phyloP scores from a whole-genome alignment of 2,797 vertebrate genomes.

The Crenichthys baileyi region DNA sequence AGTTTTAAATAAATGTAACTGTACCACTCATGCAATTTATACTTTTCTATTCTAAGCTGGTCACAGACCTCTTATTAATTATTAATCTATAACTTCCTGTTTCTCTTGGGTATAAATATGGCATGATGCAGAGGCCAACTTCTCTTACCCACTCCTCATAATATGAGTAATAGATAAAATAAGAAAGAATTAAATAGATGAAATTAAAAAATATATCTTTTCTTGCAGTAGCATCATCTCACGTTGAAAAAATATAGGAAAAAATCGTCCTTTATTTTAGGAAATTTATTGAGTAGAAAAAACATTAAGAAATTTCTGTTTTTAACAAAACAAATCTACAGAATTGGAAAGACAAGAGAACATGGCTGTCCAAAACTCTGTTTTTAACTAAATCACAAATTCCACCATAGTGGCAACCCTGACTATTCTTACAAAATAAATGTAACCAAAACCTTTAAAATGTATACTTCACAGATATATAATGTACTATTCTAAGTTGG shows the following conservation, averaged over 20 bases:
- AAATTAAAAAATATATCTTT: too few species aligned
- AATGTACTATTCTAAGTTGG: neutral
- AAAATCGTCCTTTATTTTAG: neutral
- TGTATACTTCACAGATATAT: neutral
- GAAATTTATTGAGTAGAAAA: neutral
- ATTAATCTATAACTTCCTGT: neutral
- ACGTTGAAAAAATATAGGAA: too few species aligned
- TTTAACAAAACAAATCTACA: neutral
- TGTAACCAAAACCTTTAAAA: neutral
- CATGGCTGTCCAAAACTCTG: neutral
- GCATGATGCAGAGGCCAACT: neutral
- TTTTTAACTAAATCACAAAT: neutral
- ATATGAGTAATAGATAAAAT: neutral
- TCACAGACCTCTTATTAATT: neutral
- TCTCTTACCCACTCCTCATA: neutral
- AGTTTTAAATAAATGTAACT: neutral
- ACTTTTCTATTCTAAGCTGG: neutral
- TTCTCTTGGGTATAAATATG: neutral
- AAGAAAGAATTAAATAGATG: neutral
- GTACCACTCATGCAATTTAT: neutral
- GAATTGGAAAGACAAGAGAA: neutral
- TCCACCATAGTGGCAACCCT: neutral
- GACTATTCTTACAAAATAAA: neutral
- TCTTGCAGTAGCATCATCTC: too few species aligned
- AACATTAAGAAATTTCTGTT: too few species aligned